These are phyloP conservation scores for Cephus spinipes DNA, from an alignment of 2,888 invertebrate species.

Conservation along the genomic window DNA sequence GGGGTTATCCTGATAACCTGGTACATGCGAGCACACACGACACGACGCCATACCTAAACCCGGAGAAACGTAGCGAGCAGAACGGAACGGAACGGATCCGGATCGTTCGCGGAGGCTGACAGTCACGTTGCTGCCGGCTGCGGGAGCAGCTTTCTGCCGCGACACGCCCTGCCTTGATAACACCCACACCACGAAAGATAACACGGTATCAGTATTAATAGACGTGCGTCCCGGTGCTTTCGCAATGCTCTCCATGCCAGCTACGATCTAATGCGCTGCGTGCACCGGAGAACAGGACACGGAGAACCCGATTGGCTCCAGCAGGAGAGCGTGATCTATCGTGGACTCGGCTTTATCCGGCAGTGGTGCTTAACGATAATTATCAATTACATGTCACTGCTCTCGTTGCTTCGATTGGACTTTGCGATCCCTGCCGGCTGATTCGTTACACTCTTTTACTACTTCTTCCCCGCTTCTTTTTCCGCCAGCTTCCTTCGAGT, in stretches of 20 bases:
- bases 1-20: slow-evolving; percentile 38
- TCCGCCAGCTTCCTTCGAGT: neutral
- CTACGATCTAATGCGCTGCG: slow-evolving; percentile 1
- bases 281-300: slow-evolving; percentile 24
- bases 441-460: neutral
- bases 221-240: slow-evolving; percentile 57
- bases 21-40: slow-evolving; percentile 6
- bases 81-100: slow-evolving; percentile 47
- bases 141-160: slow-evolving; percentile 51
- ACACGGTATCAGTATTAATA: slow-evolving; percentile 55
- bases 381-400: slow-evolving; percentile 39
- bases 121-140: slow-evolving; percentile 50
- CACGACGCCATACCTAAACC: slow-evolving; percentile 12
- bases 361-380: slow-evolving; percentile 38
- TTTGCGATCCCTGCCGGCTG: neutral
- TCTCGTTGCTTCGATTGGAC: neutral
- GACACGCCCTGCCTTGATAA: slow-evolving; percentile 66
- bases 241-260: slow-evolving; percentile 28
- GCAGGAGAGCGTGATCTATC: slow-evolving; percentile 19
- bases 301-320: slow-evolving; percentile 25
- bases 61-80: slow-evolving; percentile 20
- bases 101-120: slow-evolving; percentile 48
- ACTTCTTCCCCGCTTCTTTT: neutral
- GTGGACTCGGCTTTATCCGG: slow-evolving; percentile 15
- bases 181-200: slow-evolving; percentile 64